Percentiles rank a stretch among this genome's conserved stretches.
Conservation (phyloP, 2,888 invertebrate genomes). For the Ischnura elegans region DNA sequence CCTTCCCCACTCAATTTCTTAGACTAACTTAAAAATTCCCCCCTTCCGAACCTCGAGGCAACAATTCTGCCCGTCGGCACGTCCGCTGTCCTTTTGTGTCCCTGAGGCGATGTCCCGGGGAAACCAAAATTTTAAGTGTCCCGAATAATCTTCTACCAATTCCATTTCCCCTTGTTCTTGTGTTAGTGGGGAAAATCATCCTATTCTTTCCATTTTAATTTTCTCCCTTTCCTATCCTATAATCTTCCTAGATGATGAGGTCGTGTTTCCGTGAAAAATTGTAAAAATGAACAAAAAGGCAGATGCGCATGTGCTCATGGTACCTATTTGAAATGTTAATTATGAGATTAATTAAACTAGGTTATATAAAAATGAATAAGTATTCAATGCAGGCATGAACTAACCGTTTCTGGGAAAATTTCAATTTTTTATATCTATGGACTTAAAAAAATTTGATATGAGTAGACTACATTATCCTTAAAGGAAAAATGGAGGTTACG, state of each 20-base stretch:
- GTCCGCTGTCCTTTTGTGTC: background rate
- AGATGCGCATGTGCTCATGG: too few species aligned
- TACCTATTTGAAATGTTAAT: too few species aligned
- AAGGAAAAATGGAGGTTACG: too few species aligned
- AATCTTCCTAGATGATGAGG: background rate
- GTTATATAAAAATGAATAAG: too few species aligned
- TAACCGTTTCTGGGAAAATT: too few species aligned
- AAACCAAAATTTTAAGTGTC: slow-evolving; percentile 3
- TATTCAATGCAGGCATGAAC: too few species aligned
- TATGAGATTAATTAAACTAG: too few species aligned
- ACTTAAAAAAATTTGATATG: too few species aligned
- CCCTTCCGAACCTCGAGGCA: background rate
- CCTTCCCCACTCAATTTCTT: background rate
- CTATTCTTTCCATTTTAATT: background rate
- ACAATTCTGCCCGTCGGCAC: background rate
- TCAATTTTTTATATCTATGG: too few species aligned
- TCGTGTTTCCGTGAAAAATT: background rate
- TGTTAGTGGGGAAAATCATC: too few species aligned
- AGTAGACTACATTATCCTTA: too few species aligned
- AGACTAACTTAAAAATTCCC: background rate
- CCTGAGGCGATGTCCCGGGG: background rate
- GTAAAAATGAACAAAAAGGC: too few species aligned
- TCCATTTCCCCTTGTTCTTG: background rate
- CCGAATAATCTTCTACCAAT: background rate
- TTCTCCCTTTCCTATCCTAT: slow-evolving; percentile 4